Conservation (phyloP, 2,888 invertebrate species). For the Adelphocoris suturalis region DNA sequence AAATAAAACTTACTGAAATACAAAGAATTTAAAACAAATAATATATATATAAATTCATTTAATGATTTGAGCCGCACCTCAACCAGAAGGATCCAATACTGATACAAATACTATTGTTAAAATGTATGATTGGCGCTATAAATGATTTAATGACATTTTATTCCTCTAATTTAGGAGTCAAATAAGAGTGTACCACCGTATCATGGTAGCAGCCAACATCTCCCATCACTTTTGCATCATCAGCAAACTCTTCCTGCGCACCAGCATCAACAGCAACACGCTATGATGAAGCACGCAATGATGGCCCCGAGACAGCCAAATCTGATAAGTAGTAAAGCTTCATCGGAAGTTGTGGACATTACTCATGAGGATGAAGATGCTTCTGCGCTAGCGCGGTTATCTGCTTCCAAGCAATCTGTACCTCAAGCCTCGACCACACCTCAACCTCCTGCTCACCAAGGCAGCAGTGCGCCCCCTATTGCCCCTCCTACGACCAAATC, state of each 20-base stretch:
- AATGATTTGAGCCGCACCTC: no score
- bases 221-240: background rate
- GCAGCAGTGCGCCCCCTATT: background rate
- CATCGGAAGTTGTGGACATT: conserved; percentile 71
- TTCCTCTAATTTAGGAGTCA: background rate
- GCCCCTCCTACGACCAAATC: conserved; percentile 52
- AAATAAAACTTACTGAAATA: no score
- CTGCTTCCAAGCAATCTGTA: background rate
- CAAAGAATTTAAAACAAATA: no score
- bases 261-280: conserved; percentile 3
- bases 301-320: conserved; percentile 6
- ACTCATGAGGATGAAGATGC: conserved; percentile 69
- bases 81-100: no score
- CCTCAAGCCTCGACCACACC: conserved; percentile 15
- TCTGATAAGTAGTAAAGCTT: background rate
- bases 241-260: conserved; percentile 5
- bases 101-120: no score
- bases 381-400: background rate
- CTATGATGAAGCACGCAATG: background rate
- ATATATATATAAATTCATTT: no score
- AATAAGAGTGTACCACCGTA: conserved; percentile 28
- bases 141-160: no score
- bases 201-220: background rate
- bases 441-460: background rate
- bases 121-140: no score